These are phyloP conservation scores for Dryobates pubescens DNA, from an alignment of 2,797 vertebrate genomes.

Conservation along the genomic window DNA sequence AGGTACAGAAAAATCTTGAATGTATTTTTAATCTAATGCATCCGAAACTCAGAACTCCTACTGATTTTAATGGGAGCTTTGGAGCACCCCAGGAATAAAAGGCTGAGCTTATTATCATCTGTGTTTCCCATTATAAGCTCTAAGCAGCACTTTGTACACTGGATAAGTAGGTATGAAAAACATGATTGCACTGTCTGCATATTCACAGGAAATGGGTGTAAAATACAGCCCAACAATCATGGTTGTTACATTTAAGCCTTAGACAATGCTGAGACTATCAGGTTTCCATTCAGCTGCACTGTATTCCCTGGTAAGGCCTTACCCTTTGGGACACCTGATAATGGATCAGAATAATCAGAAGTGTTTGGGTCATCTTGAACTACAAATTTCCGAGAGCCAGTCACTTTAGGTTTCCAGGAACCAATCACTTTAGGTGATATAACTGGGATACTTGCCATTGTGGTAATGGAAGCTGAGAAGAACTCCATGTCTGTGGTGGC, in stretches of 20 bases:
- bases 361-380: conserved; percentile 95
- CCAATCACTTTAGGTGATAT: conserved; percentile 94
- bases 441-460: conserved; percentile 93
- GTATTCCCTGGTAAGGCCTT: conserved; percentile 91
- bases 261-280: conserved; percentile 76
- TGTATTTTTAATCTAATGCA: neutral
- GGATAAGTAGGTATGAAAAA: conserved; percentile 21
- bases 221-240: conserved; percentile 20
- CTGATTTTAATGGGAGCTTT: neutral
- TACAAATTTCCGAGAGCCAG: conserved; percentile 96
- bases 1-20: neutral
- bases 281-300: conserved; percentile 87
- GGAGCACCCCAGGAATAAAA: conserved; percentile 19
- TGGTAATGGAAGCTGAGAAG: conserved; percentile 92
- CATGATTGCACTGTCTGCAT: conserved; percentile 64
- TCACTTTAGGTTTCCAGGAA: conserved; percentile 97
- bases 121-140: neutral
- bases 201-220: conserved; percentile 34
- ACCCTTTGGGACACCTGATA: conserved; percentile 98
- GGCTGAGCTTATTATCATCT: neutral
- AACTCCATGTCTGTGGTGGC: conserved; percentile 99
- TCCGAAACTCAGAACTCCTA: neutral
- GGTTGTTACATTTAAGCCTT: conserved; percentile 16
- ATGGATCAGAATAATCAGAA: conserved; percentile 95
- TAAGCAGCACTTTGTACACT: neutral